phyloP scores from a whole-genome alignment of 2,113 vertebrate genomes.

The Scolopax mira region DNA sequence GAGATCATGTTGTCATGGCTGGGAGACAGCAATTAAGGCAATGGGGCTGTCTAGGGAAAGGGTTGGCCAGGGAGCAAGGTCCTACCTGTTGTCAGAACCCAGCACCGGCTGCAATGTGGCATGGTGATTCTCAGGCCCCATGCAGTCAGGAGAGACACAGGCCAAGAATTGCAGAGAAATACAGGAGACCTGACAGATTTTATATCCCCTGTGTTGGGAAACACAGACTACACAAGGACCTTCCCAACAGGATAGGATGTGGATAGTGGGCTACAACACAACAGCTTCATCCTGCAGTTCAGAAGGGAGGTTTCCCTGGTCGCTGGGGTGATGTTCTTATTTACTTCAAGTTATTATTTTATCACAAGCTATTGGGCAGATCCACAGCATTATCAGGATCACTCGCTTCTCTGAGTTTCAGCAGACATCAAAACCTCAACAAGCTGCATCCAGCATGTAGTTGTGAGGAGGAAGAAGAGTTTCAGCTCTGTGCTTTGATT shows the following conservation, averaged over 20 bases:
- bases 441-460: not conserved
- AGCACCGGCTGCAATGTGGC: not conserved
- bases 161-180: not conserved
- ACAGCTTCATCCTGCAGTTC: not conserved
- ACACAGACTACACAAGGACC: not conserved
- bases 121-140: not conserved
- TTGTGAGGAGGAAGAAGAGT: not conserved
- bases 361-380: not conserved
- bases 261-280: not conserved
- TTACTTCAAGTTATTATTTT: fast-evolving
- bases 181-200: not conserved
- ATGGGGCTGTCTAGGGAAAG: not conserved
- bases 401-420: not conserved
- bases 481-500: not conserved
- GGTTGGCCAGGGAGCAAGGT: not conserved
- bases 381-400: not conserved
- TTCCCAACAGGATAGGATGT: not conserved
- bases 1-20: not conserved
- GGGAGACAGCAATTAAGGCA: not conserved
- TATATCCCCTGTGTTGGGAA: not conserved
- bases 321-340: not conserved
- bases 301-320: not conserved
- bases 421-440: not conserved
- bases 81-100: not conserved
- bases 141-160: not conserved